Conservation (phyloP, 1,140 invertebrate genomes). For the Heliconius himera region DNA sequence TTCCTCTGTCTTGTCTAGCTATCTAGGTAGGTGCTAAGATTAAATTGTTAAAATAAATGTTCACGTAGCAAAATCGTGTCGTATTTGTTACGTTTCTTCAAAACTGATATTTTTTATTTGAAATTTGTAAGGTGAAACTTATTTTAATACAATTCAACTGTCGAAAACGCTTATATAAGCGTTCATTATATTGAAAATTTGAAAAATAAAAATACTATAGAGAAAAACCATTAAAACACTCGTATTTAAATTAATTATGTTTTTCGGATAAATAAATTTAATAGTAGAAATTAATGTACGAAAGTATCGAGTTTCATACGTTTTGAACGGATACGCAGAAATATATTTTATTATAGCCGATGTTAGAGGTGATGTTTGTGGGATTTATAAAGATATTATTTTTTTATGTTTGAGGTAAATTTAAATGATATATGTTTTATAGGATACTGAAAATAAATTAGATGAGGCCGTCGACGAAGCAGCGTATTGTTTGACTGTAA, state of each 20-base stretch:
- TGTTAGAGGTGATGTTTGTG: neutral
- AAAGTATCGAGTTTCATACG: conserved; percentile 23
- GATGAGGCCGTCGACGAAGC: no score
- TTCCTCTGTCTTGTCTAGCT: no score
- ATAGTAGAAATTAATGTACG: conserved; percentile 13
- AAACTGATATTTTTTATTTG: no score
- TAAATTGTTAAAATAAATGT: no score
- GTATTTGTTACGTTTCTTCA: no score
- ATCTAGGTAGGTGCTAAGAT: no score
- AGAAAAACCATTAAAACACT: neutral
- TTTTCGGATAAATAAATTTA: conserved; percentile 13
- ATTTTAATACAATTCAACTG: neutral
- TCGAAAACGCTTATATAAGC: neutral
- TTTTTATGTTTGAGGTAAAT: neutral
- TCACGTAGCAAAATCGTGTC: no score
- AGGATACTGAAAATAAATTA: no score
- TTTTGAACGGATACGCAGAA: neutral
- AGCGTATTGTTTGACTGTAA: no score
- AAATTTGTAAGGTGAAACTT: no score
- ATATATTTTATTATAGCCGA: neutral
- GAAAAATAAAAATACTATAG: neutral
- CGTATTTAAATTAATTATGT: neutral
- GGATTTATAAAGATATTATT: neutral
- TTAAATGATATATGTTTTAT: neutral
- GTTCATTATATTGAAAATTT: neutral